A percentile compares a stretch with the other conserved stretches of the same genome.
Evolutionary conservation across 1,140 invertebrate species (phyloP).

Genomic region (Drosophila mojavensis): DNA sequence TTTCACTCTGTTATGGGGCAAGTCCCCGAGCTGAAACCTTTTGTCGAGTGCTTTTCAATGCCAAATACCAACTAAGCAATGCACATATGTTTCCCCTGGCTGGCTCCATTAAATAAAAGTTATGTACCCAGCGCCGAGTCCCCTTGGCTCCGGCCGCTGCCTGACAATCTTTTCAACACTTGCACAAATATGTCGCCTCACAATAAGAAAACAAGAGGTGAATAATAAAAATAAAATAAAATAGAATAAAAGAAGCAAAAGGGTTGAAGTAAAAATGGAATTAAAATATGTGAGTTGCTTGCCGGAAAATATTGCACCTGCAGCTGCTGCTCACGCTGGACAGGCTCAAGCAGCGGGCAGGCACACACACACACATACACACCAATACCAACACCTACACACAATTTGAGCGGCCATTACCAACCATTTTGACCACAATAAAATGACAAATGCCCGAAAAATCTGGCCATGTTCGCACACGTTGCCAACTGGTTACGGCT

Average conservation of each 20-base stretch:
- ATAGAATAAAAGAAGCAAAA: constrained; percentile 22
- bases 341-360: constrained; percentile 10
- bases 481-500: constrained; percentile 21
- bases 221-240: constrained; percentile 15
- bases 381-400: constrained; percentile 1
- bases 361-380: constrained; percentile 22
- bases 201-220: constrained; percentile 15
- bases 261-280: constrained; percentile 76
- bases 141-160: background rate
- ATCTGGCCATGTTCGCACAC: constrained; percentile 71
- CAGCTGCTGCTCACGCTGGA: constrained; percentile 54
- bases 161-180: constrained; percentile 66
- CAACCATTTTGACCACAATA: constrained; percentile 75
- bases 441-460: constrained; percentile 79
- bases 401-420: constrained; percentile 51
- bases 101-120: constrained; percentile 73
- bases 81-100: constrained; percentile 52
- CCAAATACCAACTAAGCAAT: constrained; percentile 52
- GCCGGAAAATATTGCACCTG: constrained; percentile 72
- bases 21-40: constrained; percentile 41
- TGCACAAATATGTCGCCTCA: constrained; percentile 55
- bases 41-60: constrained; percentile 66
- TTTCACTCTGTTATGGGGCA: constrained; percentile 16
- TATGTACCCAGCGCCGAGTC: constrained; percentile 40
- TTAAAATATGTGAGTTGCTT: constrained; percentile 70